These are phyloP conservation scores for Sinosuthora webbiana DNA, from an alignment of 2,113 vertebrate species.

Conservation along the genomic window DNA sequence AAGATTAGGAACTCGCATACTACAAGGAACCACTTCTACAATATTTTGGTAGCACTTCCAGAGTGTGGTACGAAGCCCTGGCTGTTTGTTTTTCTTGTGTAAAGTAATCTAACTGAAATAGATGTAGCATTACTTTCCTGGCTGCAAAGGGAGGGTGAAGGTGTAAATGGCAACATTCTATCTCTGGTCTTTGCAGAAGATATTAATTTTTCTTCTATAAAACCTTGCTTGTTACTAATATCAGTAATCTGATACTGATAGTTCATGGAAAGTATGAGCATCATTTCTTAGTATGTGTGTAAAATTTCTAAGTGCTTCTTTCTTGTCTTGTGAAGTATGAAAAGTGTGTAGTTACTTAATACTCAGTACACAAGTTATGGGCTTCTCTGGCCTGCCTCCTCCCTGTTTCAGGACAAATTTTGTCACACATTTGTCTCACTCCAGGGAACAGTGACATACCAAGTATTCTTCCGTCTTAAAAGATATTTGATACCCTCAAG, in stretches of 20 bases:
- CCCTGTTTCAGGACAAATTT: background rate
- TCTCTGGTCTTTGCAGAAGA: background rate
- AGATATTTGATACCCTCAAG: background rate
- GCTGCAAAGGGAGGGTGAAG: background rate
- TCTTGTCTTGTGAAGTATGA: background rate
- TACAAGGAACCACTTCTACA: background rate
- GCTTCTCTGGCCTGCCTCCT: background rate
- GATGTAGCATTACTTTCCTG: background rate
- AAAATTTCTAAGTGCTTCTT: background rate
- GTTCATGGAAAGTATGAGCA: background rate
- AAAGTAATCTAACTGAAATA: background rate
- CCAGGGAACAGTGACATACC: background rate
- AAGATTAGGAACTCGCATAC: background rate
- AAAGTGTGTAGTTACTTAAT: background rate
- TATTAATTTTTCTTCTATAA: background rate
- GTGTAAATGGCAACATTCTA: background rate
- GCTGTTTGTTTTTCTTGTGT: background rate
- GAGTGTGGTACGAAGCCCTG: background rate
- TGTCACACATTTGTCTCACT: background rate
- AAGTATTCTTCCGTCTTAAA: conserved; percentile 6
- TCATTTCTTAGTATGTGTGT: background rate
- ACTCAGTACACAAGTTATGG: background rate
- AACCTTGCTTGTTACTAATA: background rate
- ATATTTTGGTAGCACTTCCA: background rate
- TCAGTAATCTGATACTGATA: background rate